These are phyloP conservation scores for Dicranocentrus wangi DNA, from an alignment of 2,888 invertebrate species.

Conservation along the genomic window DNA sequence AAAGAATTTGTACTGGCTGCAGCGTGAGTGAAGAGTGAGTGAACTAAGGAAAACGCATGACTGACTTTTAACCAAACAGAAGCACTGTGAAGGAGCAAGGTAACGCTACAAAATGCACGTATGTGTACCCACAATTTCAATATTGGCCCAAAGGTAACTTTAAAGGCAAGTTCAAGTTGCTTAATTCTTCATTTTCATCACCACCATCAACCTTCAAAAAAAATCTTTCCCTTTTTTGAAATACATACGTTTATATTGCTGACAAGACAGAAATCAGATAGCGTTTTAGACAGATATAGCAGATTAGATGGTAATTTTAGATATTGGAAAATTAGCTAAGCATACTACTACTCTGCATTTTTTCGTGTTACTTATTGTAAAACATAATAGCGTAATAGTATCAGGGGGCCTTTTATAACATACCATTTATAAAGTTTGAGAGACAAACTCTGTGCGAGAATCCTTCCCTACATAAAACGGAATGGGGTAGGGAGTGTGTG, in stretches of 20 bases:
- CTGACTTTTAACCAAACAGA: conserved; percentile 1
- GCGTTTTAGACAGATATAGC: too few species aligned
- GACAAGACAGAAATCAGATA: not conserved
- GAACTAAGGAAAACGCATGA: conserved; percentile 10
- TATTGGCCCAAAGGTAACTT: not conserved
- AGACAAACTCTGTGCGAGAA: too few species aligned
- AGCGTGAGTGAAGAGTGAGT: conserved; percentile 20
- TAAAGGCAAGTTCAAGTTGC: not conserved
- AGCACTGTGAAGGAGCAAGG: too few species aligned
- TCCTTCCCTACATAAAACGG: too few species aligned
- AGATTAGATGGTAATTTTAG: too few species aligned
- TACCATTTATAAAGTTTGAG: too few species aligned
- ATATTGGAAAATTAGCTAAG: too few species aligned
- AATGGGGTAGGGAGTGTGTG: too few species aligned
- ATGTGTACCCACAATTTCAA: not conserved
- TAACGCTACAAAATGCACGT: not conserved
- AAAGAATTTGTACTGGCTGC: too few species aligned
- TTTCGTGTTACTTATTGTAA: not conserved
- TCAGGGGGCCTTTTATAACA: not conserved
- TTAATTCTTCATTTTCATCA: conserved; percentile 11
- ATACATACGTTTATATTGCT: not conserved
- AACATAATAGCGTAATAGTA: not conserved
- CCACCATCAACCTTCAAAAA: not conserved
- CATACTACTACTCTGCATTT: too few species aligned
- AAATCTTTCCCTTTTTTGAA: too few species aligned